phyloP scores from a whole-genome alignment of 2,888 invertebrate genomes.

The Scaptomyza cyrtandrae region DNA sequence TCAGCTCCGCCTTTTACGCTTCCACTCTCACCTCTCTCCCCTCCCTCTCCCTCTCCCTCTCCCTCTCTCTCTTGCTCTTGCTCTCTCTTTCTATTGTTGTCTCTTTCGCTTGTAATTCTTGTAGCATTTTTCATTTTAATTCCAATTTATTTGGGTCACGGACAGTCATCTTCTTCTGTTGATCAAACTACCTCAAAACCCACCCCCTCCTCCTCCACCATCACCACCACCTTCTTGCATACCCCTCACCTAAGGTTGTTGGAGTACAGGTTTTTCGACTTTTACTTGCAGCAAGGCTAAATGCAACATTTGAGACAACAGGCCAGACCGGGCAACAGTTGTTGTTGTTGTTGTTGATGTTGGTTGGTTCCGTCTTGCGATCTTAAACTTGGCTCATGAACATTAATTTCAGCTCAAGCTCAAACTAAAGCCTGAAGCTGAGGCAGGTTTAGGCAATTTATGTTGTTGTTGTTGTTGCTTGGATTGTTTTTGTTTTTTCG shows the following conservation, averaged over 20 bases:
- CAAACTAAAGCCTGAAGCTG: neutral
- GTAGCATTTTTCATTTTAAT: conserved; percentile 61
- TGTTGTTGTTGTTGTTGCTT: conserved; percentile 17
- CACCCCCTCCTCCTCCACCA: conserved; percentile 3
- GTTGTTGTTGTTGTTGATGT: conserved; percentile 1
- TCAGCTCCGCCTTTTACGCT: too few relatives aligned
- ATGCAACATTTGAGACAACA: conserved; percentile 27
- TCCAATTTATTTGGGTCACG: conserved; percentile 71
- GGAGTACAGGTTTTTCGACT: conserved; percentile 74
- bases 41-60: too few relatives aligned
- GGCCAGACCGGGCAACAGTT: conserved; percentile 14
- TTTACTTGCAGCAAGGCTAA: conserved; percentile 69
- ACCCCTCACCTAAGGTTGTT: neutral
- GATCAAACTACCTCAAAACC: conserved; percentile 11
- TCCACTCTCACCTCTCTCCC: too few relatives aligned
- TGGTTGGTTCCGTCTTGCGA: conserved; percentile 41
- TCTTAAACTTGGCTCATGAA: conserved; percentile 42
- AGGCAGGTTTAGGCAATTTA: conserved; percentile 29
- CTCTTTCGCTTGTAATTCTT: conserved; percentile 47
- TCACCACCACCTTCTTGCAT: too few relatives aligned
- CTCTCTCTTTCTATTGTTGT: neutral
- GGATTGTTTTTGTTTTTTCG: conserved; percentile 26
- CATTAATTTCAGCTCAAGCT: conserved; percentile 29
- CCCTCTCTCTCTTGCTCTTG: neutral
- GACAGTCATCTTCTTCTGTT: conserved; percentile 70